phyloP scores from a whole-genome alignment of 2,888 invertebrate species.

The Neoaliturus tenellus region DNA sequence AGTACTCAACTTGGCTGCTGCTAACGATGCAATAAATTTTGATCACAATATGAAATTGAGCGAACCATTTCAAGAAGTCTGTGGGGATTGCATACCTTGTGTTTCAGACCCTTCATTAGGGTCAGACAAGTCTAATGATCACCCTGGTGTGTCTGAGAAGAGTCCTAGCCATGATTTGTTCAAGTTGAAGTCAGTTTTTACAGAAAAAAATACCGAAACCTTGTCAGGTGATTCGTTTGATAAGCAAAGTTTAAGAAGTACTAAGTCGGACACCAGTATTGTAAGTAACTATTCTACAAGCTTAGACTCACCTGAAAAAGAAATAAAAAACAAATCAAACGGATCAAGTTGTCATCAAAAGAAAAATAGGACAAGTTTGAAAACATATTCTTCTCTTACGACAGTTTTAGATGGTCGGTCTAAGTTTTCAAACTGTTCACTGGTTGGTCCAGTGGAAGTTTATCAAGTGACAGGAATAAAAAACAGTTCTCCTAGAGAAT shows the following conservation, averaged over 20 bases:
- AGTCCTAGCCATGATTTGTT: not conserved
- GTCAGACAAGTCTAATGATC: not conserved
- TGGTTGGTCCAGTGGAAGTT: conserved; percentile 2
- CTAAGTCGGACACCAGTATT: conserved; percentile 15
- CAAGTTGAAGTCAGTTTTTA: not conserved
- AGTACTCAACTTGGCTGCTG: conserved; percentile 9
- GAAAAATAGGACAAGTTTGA: not conserved
- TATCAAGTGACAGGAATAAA: not conserved
- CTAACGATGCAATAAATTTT: not conserved
- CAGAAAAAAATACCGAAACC: not conserved
- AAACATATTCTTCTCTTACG: not conserved
- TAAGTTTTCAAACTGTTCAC: conserved; percentile 23
- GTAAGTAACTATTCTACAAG: not conserved
- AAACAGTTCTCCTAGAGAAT: not conserved
- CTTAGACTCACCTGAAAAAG: not conserved
- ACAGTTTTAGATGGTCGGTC: conserved; percentile 28
- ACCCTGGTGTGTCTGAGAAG: not conserved
- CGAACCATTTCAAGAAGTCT: not conserved
- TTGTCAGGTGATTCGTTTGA: not conserved
- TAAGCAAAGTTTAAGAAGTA: conserved; percentile 9
- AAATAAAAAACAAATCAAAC: not conserved
- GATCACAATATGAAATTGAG: not conserved
- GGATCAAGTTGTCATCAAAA: not conserved
- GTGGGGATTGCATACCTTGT: not conserved
- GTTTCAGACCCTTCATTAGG: not conserved